Conservation (phyloP, 2,888 invertebrate genomes). For the Sipha maydis region DNA sequence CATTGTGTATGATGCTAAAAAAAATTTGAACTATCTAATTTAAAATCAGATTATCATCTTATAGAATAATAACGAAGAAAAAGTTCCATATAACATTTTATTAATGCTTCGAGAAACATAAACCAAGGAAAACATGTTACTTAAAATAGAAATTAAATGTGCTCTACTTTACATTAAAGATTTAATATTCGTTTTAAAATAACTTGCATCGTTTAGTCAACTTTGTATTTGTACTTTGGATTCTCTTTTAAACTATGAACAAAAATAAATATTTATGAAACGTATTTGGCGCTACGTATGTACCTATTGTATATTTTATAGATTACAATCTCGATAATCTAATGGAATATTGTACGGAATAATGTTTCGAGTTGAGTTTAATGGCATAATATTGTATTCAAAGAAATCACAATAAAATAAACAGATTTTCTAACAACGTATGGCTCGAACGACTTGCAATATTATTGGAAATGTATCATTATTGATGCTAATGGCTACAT, state of each 20-base stretch:
- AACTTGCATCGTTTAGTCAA: background rate
- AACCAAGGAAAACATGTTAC: constrained; percentile 3
- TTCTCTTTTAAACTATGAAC: background rate
- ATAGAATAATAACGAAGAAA: background rate
- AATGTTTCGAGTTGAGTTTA: too few relatives aligned
- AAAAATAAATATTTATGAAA: too few relatives aligned
- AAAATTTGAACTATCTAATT: background rate
- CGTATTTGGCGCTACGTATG: too few relatives aligned
- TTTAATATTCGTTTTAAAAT: background rate
- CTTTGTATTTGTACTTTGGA: background rate
- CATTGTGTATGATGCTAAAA: background rate
- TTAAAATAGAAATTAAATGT: constrained; percentile 11
- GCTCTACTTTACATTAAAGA: background rate
- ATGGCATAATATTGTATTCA: too few relatives aligned
- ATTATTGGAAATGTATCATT: too few relatives aligned
- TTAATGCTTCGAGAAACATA: background rate
- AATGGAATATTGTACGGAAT: too few relatives aligned
- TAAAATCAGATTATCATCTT: background rate
- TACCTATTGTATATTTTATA: too few relatives aligned
- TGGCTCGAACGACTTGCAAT: too few relatives aligned
- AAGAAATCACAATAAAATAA: too few relatives aligned
- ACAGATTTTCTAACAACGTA: too few relatives aligned
- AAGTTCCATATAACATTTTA: background rate
- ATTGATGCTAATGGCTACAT: too few relatives aligned
- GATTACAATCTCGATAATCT: too few relatives aligned